phyloP scores from a whole-genome alignment of 2,888 invertebrate genomes.

The Cataglyphis albicans region DNA sequence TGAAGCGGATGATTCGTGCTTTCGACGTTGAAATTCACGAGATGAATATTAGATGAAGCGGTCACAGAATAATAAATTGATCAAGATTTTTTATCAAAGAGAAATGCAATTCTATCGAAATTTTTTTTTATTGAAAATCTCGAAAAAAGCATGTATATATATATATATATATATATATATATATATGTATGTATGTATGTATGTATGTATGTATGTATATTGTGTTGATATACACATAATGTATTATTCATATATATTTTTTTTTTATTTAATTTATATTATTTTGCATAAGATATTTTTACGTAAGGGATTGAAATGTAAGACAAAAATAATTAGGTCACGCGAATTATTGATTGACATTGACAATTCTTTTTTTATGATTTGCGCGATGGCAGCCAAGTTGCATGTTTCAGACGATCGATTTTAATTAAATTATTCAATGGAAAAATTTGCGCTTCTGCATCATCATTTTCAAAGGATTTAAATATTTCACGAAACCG shows the following conservation, averaged over 20 bases:
- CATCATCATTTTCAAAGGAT: neutral
- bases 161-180: no score
- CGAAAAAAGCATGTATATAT: no score
- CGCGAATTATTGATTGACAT: neutral
- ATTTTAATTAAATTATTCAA: constrained; percentile 26
- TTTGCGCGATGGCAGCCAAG: neutral
- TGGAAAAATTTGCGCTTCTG: neutral
- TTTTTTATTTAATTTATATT: neutral
- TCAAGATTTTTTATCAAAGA: neutral
- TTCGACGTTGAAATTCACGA: constrained; percentile 41
- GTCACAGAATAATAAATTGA: constrained; percentile 35
- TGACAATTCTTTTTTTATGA: constrained; percentile 4
- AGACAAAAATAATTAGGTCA: neutral
- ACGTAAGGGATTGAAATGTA: neutral
- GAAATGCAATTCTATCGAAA: neutral
- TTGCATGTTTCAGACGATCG: constrained; percentile 16
- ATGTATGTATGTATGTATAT: no score
- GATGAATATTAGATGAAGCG: constrained; percentile 22
- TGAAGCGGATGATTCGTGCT: constrained; percentile 19
- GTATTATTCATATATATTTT: neutral
- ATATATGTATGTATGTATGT: no score
- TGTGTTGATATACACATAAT: neutral
- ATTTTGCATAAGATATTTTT: neutral
- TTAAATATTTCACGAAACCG: constrained; percentile 34
- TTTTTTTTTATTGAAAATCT: neutral